A percentile compares a stretch with the other conserved stretches of the same genome.
Evolutionary conservation across 2,113 vertebrate genomes (phyloP).

Genomic region (Geothlypis trichas): DNA sequence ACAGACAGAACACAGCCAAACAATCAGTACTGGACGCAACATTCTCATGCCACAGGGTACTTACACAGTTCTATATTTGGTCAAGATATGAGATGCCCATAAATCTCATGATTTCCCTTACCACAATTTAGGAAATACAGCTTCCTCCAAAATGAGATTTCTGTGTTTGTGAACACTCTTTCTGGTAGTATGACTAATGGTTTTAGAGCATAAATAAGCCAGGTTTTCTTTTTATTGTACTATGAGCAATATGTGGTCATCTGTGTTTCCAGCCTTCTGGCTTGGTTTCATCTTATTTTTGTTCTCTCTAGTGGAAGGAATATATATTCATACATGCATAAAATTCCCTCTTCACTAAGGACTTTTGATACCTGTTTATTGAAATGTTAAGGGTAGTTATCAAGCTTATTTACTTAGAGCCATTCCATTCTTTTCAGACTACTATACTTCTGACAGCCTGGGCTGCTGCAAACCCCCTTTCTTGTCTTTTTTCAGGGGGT

Average conservation of each 20-base stretch:
- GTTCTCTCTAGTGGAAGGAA: not conserved
- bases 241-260: not conserved
- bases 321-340: not conserved
- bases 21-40: not conserved
- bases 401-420: not conserved
- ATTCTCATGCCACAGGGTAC: not conserved
- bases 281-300: not conserved
- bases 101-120: not conserved
- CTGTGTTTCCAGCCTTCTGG: not conserved
- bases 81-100: not conserved
- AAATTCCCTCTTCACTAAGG: not conserved
- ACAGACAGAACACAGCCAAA: not conserved
- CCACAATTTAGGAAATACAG: not conserved
- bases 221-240: not conserved
- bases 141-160: not conserved
- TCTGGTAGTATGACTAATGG: not conserved
- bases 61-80: not conserved
- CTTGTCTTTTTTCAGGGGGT: not conserved
- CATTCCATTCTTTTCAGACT: not conserved
- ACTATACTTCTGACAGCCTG: not conserved
- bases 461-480: not conserved
- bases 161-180: not conserved
- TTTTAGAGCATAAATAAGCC: not conserved
- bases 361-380: not conserved
- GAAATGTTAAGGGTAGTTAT: not conserved